Percentiles rank a stretch among this genome's conserved stretches.
Evolutionary conservation across 2,888 invertebrate species (phyloP).

Genomic region (Neuroscelio doddi): DNA sequence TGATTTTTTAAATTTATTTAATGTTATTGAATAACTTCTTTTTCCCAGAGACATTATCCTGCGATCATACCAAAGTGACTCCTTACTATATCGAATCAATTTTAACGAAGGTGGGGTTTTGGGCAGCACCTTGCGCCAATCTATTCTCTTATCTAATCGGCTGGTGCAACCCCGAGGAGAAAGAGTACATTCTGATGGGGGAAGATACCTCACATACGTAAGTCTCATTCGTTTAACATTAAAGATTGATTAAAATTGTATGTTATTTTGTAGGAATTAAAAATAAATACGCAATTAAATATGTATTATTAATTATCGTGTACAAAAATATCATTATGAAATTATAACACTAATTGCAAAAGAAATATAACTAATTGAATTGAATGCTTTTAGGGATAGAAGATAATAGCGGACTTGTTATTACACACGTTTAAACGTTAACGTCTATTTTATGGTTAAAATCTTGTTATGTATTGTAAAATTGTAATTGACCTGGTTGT

Average conservation of each 20-base stretch:
- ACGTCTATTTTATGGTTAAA: too few relatives aligned
- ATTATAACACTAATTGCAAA: too few relatives aligned
- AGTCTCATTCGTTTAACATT: conserved; percentile 62
- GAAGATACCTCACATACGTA: conserved; percentile 86
- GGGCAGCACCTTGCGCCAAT: conserved; percentile 88
- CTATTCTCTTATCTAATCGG: conserved; percentile 88
- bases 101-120: conserved; percentile 84
- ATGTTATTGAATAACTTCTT: conserved; percentile 6
- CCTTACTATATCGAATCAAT: conserved; percentile 93
- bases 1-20: conserved; percentile 7
- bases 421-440: too few relatives aligned
- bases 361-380: too few relatives aligned
- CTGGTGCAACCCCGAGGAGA: conserved; percentile 86
- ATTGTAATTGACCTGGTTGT: too few relatives aligned
- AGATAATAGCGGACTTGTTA: too few relatives aligned
- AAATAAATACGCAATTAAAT: too few relatives aligned
- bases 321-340: too few relatives aligned
- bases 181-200: conserved; percentile 89
- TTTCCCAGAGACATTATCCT: conserved; percentile 85
- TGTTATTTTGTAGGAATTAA: not conserved
- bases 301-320: too few relatives aligned
- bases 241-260: conserved; percentile 1
- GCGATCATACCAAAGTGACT: conserved; percentile 92
- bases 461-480: too few relatives aligned
- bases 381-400: too few relatives aligned